A percentile compares a stretch with the other conserved stretches of the same genome.
Conservation (phyloP, 2,113 vertebrate species). For the Gadus chalcogrammus region DNA sequence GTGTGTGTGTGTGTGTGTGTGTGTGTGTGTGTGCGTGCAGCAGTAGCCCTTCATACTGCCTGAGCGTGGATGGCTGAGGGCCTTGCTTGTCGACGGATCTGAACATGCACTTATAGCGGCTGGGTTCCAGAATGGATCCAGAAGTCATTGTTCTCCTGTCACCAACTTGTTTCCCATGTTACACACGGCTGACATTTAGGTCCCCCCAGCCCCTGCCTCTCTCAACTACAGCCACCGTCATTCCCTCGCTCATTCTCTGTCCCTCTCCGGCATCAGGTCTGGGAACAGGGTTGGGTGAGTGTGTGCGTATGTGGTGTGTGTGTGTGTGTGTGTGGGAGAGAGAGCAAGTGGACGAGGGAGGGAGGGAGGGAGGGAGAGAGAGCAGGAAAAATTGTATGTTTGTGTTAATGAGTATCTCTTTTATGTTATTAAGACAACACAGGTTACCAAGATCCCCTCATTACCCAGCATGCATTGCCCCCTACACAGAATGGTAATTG, state of each 20-base stretch:
- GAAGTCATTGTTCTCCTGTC: conserved; percentile 69
- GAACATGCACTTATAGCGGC: conserved; percentile 49
- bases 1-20: background rate
- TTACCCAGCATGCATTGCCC: conserved; percentile 75
- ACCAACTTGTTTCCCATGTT: conserved; percentile 59
- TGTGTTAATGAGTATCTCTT: conserved; percentile 78
- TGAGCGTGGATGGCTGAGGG: conserved; percentile 34
- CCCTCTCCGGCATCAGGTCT: conserved; percentile 43
- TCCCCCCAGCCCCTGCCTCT: conserved; percentile 22
- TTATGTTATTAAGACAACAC: conserved; percentile 84
- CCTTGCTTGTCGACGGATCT: conserved; percentile 14
- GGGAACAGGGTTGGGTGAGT: conserved; percentile 36
- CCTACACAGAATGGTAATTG: conserved; percentile 81
- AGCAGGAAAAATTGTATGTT: conserved; percentile 42
- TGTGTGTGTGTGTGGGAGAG: conserved; percentile 19
- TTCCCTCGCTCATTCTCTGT: conserved; percentile 37
- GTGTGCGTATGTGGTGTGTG: conserved; percentile 26
- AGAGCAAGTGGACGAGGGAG: conserved; percentile 13
- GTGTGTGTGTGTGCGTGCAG: background rate
- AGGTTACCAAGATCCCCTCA: conserved; percentile 83
- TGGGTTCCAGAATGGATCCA: conserved; percentile 64
- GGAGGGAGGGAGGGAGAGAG: background rate
- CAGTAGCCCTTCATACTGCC: conserved; percentile 13
- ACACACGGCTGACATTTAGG: conserved; percentile 71
- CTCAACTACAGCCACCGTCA: conserved; percentile 31